A percentile compares a stretch with the other conserved stretches of the same genome.
Conservation (phyloP, 2,888 invertebrate genomes). For the Orgyia antiqua region DNA sequence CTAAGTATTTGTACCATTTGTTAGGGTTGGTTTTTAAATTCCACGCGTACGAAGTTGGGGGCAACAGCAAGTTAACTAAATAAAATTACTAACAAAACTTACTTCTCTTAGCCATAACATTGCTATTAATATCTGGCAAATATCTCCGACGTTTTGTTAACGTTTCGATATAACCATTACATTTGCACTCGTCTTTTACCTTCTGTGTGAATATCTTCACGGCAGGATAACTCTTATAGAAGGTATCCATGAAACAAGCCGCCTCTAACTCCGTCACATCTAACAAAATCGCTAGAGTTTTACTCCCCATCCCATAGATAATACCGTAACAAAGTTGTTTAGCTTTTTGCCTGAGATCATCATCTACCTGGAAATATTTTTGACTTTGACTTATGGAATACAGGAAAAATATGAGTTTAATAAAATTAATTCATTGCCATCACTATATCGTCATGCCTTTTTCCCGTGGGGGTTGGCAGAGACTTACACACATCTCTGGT, state of each 20-base stretch:
- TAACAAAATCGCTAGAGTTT: constrained; percentile 87
- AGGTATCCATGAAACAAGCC: constrained; percentile 85
- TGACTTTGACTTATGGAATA: too few relatives aligned
- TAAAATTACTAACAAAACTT: too few relatives aligned
- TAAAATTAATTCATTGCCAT: too few relatives aligned
- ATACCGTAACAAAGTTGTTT: constrained; percentile 98
- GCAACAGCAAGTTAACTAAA: too few relatives aligned
- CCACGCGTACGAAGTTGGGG: too few relatives aligned
- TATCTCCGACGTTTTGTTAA: constrained; percentile 87
- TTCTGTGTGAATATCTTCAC: constrained; percentile 78
- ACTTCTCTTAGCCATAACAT: constrained; percentile 79
- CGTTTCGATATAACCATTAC: constrained; percentile 90
- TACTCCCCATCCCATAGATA: constrained; percentile 97
- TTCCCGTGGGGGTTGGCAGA: too few relatives aligned
- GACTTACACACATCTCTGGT: too few relatives aligned
- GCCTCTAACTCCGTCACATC: constrained; percentile 89
- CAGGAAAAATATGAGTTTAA: too few relatives aligned
- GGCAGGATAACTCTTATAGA: constrained; percentile 86
- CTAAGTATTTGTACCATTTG: too few relatives aligned
- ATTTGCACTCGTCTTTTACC: constrained; percentile 80
- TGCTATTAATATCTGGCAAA: constrained; percentile 85
- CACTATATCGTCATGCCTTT: too few relatives aligned
- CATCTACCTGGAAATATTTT: constrained; percentile 78
- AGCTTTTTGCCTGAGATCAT: constrained; percentile 88
- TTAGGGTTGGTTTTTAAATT: too few relatives aligned